phyloP scores from a whole-genome alignment of 2,113 vertebrate genomes.

The Suncus etruscus region DNA sequence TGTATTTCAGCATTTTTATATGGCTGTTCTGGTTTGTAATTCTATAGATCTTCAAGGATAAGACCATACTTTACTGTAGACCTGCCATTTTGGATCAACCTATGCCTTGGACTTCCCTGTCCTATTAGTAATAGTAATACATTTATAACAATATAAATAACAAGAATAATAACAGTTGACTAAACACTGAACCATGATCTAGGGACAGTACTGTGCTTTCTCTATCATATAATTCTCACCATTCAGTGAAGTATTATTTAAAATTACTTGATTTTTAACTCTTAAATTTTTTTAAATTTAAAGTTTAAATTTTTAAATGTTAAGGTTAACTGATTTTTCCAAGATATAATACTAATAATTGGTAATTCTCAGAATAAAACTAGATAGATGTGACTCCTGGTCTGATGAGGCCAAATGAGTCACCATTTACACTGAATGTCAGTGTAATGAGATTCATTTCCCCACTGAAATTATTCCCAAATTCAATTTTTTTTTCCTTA shows the following conservation, averaged over 20 bases:
- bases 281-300: too few relatives aligned
- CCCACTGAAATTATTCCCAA: neutral
- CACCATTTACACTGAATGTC: neutral
- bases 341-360: neutral
- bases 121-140: neutral
- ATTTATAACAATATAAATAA: neutral
- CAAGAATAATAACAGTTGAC: constrained; percentile 5
- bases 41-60: neutral
- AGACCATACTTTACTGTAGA: neutral
- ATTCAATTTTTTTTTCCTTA: neutral
- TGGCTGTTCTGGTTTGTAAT: neutral
- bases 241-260: neutral
- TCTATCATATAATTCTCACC: neutral
- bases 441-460: neutral
- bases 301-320: too few relatives aligned
- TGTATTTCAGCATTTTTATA: neutral
- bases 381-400: neutral
- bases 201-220: neutral
- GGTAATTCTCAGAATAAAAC: neutral
- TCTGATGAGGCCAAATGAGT: neutral
- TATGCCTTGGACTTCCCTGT: neutral
- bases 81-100: neutral
- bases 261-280: neutral
- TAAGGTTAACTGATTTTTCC: neutral
- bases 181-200: neutral